Evolutionary conservation across 2,888 invertebrate species (phyloP).

Genomic region (Eudasyphora cyanicolor): DNA sequence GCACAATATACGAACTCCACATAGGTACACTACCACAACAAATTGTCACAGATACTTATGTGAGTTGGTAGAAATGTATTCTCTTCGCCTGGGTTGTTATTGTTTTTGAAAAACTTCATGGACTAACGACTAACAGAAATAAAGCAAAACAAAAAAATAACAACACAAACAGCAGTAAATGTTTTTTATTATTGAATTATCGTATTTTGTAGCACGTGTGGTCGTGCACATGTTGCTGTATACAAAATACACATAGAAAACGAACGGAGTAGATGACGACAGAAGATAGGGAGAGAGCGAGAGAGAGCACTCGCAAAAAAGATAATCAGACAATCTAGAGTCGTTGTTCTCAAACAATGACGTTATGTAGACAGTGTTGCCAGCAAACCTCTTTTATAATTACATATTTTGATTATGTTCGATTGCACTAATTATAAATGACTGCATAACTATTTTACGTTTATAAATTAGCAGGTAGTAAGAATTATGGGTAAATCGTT

Average conservation of each 20-base stretch:
- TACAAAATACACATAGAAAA: slow-evolving; percentile 46
- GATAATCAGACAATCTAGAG: too few relatives aligned
- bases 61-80: not conserved
- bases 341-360: too few relatives aligned
- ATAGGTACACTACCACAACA: too few relatives aligned
- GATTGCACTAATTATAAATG: too few relatives aligned
- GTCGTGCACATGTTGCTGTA: slow-evolving; percentile 73
- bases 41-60: not conserved
- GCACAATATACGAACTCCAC: not conserved
- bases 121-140: slow-evolving; percentile 30
- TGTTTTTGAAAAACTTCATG: slow-evolving; percentile 33
- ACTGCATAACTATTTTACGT: too few relatives aligned
- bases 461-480: too few relatives aligned
- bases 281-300: too few relatives aligned
- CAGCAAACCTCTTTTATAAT: too few relatives aligned
- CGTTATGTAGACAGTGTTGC: too few relatives aligned
- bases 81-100: slow-evolving; percentile 12
- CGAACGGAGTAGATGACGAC: slow-evolving; percentile 20
- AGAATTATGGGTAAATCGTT: too few relatives aligned
- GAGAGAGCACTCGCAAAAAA: too few relatives aligned
- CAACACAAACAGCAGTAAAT: slow-evolving; percentile 6
- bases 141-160: slow-evolving; percentile 37
- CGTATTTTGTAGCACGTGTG: slow-evolving; percentile 70
- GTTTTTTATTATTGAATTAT: slow-evolving; percentile 52
- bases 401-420: too few relatives aligned